Conservation (phyloP, 2,113 vertebrate genomes). For the Romanogobio albipinnatus region DNA sequence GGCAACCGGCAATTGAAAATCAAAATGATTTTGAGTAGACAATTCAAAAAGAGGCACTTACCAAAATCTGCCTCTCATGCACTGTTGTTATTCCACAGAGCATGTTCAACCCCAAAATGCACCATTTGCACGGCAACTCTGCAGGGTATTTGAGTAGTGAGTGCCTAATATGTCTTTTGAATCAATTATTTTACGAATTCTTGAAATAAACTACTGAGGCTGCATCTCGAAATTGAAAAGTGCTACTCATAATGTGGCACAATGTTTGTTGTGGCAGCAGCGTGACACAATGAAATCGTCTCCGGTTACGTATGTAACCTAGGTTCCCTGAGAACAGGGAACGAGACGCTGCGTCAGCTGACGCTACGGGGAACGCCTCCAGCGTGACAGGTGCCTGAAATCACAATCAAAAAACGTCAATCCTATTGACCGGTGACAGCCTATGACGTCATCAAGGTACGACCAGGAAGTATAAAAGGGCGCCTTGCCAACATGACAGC, state of each 20-base stretch:
- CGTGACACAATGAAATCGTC: neutral
- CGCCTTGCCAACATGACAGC: no score
- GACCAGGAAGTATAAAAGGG: no score
- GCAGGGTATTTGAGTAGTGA: neutral
- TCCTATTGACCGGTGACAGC: no score
- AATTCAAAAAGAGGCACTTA: conserved; percentile 10
- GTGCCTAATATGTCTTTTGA: neutral
- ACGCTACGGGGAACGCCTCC: no score
- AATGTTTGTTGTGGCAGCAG: conserved; percentile 24
- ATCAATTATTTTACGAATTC: neutral
- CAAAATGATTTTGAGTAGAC: neutral
- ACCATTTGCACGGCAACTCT: neutral
- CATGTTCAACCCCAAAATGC: neutral
- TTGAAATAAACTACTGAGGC: neutral
- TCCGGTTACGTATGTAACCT: no score
- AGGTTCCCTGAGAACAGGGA: no score
- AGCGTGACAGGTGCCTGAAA: no score
- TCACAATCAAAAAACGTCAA: no score
- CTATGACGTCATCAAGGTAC: no score
- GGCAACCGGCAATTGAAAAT: conserved; percentile 1
- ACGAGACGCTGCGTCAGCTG: no score
- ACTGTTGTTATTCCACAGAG: conserved; percentile 9
- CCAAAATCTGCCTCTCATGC: neutral
- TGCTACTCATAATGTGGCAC: neutral
- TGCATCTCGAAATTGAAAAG: neutral